Evolutionary conservation across 1,140 invertebrate species (phyloP).

Genomic region (Papilio helenus): DNA sequence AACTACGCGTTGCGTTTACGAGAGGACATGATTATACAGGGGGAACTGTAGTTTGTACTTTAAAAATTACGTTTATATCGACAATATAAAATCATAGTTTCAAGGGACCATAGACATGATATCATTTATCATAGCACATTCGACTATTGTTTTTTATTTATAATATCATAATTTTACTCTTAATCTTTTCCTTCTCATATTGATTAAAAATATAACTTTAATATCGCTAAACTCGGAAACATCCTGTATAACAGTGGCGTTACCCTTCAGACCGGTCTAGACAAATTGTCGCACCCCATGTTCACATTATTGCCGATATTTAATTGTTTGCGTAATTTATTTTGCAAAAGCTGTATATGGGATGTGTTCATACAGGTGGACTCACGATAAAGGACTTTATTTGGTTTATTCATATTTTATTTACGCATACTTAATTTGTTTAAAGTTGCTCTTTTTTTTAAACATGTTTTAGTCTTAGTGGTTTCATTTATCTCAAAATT

Average conservation of each 20-base stretch:
- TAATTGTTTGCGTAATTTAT: constrained; percentile 84
- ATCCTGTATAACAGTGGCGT: constrained; percentile 54
- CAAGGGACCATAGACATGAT: too few relatives aligned
- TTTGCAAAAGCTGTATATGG: constrained; percentile 64
- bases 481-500: too few relatives aligned
- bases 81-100: not conserved
- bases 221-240: constrained; percentile 42
- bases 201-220: not conserved
- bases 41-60: constrained; percentile 41
- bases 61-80: not conserved
- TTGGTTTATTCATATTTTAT: constrained; percentile 1
- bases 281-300: constrained; percentile 82
- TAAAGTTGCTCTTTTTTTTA: not conserved
- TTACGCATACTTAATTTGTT: not conserved
- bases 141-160: too few relatives aligned
- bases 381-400: not conserved
- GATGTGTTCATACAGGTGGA: constrained; percentile 52
- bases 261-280: constrained; percentile 72
- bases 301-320: constrained; percentile 82
- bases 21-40: constrained; percentile 60
- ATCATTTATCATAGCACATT: too few relatives aligned
- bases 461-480: too few relatives aligned
- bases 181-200: not conserved
- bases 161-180: not conserved
- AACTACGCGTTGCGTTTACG: constrained; percentile 75